phyloP scores from a whole-genome alignment of 2,797 vertebrate genomes.

The Falco concolor region DNA sequence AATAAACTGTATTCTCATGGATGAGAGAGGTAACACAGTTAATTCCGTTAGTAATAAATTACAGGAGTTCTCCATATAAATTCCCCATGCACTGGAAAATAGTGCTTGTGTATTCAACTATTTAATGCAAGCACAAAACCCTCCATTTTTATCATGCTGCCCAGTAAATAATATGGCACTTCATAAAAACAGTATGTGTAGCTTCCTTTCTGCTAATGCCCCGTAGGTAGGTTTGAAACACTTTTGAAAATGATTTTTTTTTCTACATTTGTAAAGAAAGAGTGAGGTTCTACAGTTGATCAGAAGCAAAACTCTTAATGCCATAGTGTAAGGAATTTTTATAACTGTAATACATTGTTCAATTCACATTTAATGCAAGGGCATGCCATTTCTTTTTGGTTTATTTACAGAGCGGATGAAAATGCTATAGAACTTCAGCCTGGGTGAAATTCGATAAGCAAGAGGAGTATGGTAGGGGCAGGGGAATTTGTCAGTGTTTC shows the following conservation, averaged over 20 bases:
- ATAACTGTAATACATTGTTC: background rate
- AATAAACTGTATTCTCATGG: background rate
- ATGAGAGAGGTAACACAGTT: constrained; percentile 8
- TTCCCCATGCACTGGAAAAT: constrained; percentile 24
- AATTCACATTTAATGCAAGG: constrained; percentile 25
- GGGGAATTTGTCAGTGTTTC: background rate
- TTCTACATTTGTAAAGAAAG: background rate
- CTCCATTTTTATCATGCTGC: constrained; percentile 36
- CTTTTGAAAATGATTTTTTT: background rate
- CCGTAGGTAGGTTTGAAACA: background rate
- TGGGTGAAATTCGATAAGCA: background rate
- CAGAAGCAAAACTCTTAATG: background rate
- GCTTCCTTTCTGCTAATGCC: constrained; percentile 50
- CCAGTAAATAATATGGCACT: constrained; percentile 42
- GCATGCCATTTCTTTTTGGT: constrained; percentile 22
- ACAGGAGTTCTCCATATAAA: constrained; percentile 38
- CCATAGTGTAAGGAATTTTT: background rate
- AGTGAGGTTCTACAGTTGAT: background rate
- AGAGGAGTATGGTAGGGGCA: background rate
- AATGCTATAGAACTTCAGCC: constrained; percentile 6
- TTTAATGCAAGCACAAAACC: background rate
- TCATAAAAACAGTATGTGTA: constrained; percentile 10
- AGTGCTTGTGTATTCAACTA: constrained; percentile 39
- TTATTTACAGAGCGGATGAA: constrained; percentile 44
- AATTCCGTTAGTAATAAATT: background rate